Conservation (phyloP, 2,888 invertebrate species). For the Campaea margaritaria region DNA sequence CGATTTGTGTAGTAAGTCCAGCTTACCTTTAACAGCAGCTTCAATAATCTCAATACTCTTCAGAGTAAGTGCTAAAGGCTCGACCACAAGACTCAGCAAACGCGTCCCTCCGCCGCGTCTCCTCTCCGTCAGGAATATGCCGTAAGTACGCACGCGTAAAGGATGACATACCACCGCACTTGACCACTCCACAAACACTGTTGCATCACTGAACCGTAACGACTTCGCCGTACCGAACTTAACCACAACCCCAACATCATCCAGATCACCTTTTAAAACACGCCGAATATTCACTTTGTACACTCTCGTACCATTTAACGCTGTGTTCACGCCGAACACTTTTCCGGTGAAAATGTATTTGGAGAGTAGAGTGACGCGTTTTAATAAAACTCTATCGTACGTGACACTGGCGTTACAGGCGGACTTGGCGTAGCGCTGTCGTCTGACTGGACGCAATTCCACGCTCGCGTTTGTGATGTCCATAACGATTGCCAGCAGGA, state of each 20-base stretch:
- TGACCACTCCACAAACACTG: constrained; percentile 66
- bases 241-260: constrained; percentile 66
- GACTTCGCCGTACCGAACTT: constrained; percentile 63
- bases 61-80: constrained; percentile 70
- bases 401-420: constrained; percentile 56
- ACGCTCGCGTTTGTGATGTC: constrained; percentile 49
- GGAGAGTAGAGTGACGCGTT: constrained; percentile 66
- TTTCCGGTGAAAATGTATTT: constrained; percentile 77
- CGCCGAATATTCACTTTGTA: constrained; percentile 76
- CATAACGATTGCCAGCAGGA: constrained; percentile 56
- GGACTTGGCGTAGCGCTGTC: constrained; percentile 46
- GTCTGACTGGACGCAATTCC: constrained; percentile 46
- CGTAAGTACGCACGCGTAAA: constrained; percentile 68
- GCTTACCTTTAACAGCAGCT: constrained; percentile 76
- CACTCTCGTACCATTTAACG: constrained; percentile 55
- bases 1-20: background rate
- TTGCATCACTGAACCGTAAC: constrained; percentile 69
- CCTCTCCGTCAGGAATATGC: constrained; percentile 72
- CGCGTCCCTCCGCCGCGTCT: constrained; percentile 45
- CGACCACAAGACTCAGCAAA: constrained; percentile 63
- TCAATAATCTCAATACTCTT: constrained; percentile 71
- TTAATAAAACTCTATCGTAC: constrained; percentile 65
- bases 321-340: constrained; percentile 64
- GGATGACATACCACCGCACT: constrained; percentile 56
- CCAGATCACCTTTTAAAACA: constrained; percentile 75